Evolutionary conservation across 2,113 vertebrate species (phyloP).

Genomic region (Corapipo altera): DNA sequence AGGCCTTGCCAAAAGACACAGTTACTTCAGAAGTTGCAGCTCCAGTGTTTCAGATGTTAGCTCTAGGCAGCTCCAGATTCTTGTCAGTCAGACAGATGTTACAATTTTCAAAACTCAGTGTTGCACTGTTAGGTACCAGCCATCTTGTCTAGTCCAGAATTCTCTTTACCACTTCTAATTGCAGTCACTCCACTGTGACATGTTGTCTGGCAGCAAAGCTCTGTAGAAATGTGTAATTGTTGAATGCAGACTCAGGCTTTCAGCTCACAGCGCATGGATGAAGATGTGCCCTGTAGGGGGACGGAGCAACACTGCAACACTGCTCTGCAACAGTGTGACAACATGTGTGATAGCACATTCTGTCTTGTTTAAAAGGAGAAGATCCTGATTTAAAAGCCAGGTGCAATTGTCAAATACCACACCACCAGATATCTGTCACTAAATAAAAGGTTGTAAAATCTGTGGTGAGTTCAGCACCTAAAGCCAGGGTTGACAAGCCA

Average conservation of each 20-base stretch:
- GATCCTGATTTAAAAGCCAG: not conserved
- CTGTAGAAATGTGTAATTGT: not conserved
- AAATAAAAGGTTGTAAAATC: not conserved
- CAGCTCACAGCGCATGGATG: fast-evolving
- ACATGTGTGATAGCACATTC: not conserved
- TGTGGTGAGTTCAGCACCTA: not conserved
- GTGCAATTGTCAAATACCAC: not conserved
- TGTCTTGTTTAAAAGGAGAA: not conserved
- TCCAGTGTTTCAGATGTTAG: not conserved
- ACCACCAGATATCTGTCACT: not conserved
- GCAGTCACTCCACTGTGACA: not conserved
- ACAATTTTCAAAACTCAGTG: not conserved
- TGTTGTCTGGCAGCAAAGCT: not conserved
- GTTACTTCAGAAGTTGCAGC: not conserved
- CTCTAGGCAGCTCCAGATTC: not conserved
- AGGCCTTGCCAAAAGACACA: conserved; percentile 43
- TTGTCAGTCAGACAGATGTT: not conserved
- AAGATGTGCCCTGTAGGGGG: not conserved
- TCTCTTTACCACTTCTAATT: not conserved
- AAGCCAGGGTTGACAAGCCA: not conserved
- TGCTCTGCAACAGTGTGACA: not conserved
- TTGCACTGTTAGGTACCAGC: not conserved
- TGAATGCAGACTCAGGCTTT: not conserved
- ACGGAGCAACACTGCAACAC: not conserved
- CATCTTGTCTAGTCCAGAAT: not conserved